Percentiles rank a stretch among this genome's conserved stretches.
Evolutionary conservation across 53 echinoderm and acorn worm species (phyloP).

Genomic region (Mesocentrotus franciscanus): DNA sequence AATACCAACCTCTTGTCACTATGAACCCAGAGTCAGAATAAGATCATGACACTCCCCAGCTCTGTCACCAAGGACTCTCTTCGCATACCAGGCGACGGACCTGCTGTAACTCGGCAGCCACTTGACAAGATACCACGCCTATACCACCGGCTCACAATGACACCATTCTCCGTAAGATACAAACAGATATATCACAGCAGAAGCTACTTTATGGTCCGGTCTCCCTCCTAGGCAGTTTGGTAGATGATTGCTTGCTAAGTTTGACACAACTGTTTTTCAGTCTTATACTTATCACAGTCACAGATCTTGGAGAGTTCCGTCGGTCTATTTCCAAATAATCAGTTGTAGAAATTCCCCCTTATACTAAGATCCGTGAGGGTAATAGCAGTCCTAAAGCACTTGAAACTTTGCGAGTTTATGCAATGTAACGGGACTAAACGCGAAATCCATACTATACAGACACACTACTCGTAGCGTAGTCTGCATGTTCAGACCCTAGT

Average conservation of each 20-base stretch:
- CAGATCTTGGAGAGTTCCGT: neutral
- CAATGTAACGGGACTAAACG: neutral
- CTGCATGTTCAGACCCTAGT: neutral
- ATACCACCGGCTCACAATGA: conserved; percentile 8
- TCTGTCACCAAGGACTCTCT: neutral
- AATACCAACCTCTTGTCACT: neutral
- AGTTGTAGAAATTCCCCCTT: neutral
- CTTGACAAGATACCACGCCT: conserved; percentile 17
- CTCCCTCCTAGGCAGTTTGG: neutral
- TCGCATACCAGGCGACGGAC: neutral
- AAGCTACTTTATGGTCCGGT: neutral
- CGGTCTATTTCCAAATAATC: conserved; percentile 5
- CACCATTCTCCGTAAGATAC: neutral
- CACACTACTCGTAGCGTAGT: neutral
- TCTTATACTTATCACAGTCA: neutral
- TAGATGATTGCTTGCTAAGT: neutral
- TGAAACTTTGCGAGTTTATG: neutral
- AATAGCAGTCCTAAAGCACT: neutral
- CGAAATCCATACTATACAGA: neutral
- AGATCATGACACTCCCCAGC: conserved; percentile 13
- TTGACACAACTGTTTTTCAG: neutral
- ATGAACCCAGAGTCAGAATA: neutral
- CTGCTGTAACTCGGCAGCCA: neutral
- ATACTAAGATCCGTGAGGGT: neutral
- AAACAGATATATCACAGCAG: neutral